A percentile compares a stretch with the other conserved stretches of the same genome.
Conservation (phyloP, 2,113 vertebrate species). For the Monopterus albus region DNA sequence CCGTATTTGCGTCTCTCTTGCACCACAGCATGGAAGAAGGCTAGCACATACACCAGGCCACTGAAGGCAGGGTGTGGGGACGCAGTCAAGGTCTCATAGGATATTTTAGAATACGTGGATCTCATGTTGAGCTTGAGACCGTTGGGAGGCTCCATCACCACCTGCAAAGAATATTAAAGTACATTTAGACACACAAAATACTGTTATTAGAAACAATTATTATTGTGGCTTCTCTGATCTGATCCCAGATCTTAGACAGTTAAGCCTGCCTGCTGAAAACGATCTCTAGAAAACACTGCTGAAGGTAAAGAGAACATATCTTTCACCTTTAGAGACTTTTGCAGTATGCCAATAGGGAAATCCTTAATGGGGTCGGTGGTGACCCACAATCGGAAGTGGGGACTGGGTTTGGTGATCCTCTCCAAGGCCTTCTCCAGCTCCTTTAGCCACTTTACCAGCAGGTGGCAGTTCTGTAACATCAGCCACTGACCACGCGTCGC, state of each 20-base stretch:
- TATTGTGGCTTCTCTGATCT: too few species aligned
- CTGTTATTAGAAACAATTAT: too few species aligned
- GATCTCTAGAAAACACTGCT: background rate
- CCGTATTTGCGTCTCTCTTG: conserved; percentile 97
- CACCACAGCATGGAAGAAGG: conserved; percentile 97
- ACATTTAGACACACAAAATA: too few species aligned
- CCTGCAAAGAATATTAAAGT: conserved; percentile 77
- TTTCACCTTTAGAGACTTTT: conserved; percentile 93
- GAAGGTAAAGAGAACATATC: background rate
- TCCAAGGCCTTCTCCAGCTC: conserved; percentile 93
- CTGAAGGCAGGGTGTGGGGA: conserved; percentile 90
- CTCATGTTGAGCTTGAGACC: conserved; percentile 96
- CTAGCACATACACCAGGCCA: conserved; percentile 90
- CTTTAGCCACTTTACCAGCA: conserved; percentile 92
- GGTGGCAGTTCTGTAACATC: conserved; percentile 97
- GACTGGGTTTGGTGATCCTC: conserved; percentile 86
- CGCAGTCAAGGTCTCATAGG: conserved; percentile 78
- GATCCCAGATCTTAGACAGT: background rate
- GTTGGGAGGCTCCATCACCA: conserved; percentile 94
- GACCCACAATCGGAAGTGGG: conserved; percentile 95
- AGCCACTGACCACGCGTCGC: conserved; percentile 90
- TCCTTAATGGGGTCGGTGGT: conserved; percentile 92
- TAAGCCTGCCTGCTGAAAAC: background rate
- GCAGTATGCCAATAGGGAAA: conserved; percentile 94
- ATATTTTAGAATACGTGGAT: conserved; percentile 93